phyloP scores from a whole-genome alignment of 2,113 vertebrate genomes.

The Oncorhynchus keta region DNA sequence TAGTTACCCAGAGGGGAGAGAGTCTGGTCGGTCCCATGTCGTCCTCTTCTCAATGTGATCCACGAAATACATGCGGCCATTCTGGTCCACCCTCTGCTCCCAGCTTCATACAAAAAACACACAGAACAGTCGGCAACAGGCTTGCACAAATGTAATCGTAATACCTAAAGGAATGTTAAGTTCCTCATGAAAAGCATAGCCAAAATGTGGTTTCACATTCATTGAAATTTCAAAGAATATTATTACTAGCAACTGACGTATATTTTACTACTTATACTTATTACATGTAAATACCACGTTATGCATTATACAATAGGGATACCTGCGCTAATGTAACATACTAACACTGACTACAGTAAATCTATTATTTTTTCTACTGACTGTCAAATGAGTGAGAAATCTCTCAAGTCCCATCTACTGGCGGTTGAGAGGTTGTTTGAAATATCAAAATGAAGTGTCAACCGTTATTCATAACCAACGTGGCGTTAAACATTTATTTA shows the following conservation, averaged over 20 bases:
- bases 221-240: no score
- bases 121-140: neutral
- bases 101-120: constrained; percentile 76
- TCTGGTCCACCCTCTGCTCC: constrained; percentile 95
- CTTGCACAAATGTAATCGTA: no score
- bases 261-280: neutral
- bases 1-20: constrained; percentile 89
- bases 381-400: neutral
- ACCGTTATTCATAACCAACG: no score
- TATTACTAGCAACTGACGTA: no score
- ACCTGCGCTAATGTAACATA: neutral
- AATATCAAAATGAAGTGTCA: no score
- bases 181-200: no score
- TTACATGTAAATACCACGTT: neutral
- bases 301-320: neutral
- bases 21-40: constrained; percentile 94
- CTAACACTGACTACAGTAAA: neutral
- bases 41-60: constrained; percentile 98
- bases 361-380: neutral
- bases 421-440: no score
- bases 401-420: no score
- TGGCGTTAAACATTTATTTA: no score
- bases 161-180: no score
- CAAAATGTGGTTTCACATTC: no score
- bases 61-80: constrained; percentile 91